Base-by-base conservation (phyloP, 2,113 vertebrate species). In the Gracilinanus agilis region DNA sequence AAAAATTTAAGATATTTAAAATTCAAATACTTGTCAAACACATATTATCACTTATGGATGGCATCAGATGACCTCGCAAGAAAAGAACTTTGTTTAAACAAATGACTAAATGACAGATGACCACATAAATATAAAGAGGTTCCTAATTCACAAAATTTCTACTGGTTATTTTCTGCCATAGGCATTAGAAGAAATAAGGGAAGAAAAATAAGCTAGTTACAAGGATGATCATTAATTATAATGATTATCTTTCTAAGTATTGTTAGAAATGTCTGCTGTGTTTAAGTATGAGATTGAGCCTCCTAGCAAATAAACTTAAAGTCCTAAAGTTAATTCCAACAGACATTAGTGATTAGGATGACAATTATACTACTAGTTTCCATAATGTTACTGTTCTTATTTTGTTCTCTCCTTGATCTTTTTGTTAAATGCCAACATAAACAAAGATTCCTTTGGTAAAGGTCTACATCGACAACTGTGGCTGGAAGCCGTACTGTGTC, bases 351-450 rank as follows among this genome's bases (percentile, higher is more conserved):
- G 21, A 40, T 40, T 40, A 95, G 75, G 44, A 44, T 83, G 34
- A 96, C 54, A 92, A 90, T 44, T 90, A 67, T 95, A 5, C 55
- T 24, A 93, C 44, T 94, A 3, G 19, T 95, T 29, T 90, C 89
- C 23, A 67, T 91, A 91, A 53, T 75, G 95, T 56, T 67, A 88
- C 90, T 93, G 54, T 53, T 95, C 40, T 90, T 93, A 93, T 1
- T 90, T 40, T 25, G 25, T 93, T 93, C 93, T 94, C 53, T 95
- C 44, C 92, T 61, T 96, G 56, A 93, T 53, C 61, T n/a, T n/a
- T 75, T 23, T 19, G 16, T 53, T 88, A 67, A n/a, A 92, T 75
- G 29, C 56, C 92, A 92, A 92, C 11, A 44, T 9, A 49, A 75
- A n/a, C 34, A 83, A 34, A 55, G 67, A 92, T 53, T 94, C n/a